Evolutionary conservation across 2,113 vertebrate species (phyloP).

Genomic region (Neotoma lepida): DNA sequence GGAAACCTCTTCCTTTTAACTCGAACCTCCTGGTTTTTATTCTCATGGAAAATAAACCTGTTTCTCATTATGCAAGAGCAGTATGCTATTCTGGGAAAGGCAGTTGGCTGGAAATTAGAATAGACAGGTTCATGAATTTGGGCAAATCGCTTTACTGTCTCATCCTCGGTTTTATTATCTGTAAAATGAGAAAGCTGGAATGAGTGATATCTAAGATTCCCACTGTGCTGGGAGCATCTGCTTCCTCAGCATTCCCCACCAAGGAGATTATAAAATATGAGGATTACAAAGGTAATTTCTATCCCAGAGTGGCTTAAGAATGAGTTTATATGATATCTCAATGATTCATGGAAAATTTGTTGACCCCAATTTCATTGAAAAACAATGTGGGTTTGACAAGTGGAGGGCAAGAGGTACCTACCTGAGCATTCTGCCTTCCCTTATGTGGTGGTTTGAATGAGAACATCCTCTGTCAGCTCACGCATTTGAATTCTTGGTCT

Average conservation of each 20-base stretch:
- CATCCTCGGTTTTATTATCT: conserved; percentile 5
- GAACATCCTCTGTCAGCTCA: neutral
- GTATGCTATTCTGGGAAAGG: conserved; percentile 27
- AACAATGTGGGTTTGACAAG: neutral
- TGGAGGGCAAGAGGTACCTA: neutral
- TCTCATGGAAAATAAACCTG: conserved; percentile 53
- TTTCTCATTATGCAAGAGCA: conserved; percentile 34
- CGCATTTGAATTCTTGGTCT: neutral
- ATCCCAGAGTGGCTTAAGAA: neutral
- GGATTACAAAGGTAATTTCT: neutral
- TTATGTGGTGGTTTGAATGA: neutral
- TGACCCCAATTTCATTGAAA: neutral
- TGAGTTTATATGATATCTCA: neutral
- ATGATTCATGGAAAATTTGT: neutral
- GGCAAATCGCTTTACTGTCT: conserved; percentile 1
- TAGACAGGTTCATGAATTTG: conserved; percentile 12
- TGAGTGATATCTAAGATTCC: neutral
- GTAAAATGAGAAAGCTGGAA: conserved; percentile 5
- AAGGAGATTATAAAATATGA: neutral
- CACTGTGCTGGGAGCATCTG: neutral
- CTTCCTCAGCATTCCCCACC: neutral
- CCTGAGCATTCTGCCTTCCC: neutral
- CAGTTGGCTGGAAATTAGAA: conserved; percentile 22
- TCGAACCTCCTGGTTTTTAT: conserved; percentile 32
- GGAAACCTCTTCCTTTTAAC: conserved; percentile 24